A percentile compares a stretch with the other conserved stretches of the same genome.
These are phyloP conservation scores for Dryobotodes eremita DNA, from an alignment of 2,888 invertebrate species.

Conservation along the genomic window DNA sequence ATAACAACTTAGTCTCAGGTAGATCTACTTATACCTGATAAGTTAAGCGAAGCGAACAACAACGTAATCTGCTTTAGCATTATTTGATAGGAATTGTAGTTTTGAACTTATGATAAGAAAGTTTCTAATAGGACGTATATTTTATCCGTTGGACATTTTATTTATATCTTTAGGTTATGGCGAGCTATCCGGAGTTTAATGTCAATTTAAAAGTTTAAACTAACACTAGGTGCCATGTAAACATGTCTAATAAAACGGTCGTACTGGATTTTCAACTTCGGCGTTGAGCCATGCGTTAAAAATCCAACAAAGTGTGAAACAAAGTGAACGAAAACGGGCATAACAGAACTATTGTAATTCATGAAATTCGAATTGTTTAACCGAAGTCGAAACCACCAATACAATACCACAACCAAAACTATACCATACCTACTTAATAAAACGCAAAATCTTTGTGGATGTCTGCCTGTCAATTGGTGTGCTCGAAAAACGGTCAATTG, in stretches of 20 bases:
- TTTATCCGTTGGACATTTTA: neutral
- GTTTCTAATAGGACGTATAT: neutral
- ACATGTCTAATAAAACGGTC: neutral
- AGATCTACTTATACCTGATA: neutral
- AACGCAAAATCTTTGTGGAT: neutral
- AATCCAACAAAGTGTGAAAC: neutral
- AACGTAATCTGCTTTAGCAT: neutral
- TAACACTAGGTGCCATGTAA: neutral
- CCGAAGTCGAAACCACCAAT: neutral
- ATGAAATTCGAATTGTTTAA: neutral
- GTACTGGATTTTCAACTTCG: neutral
- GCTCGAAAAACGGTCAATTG: neutral
- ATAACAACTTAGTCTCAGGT: neutral
- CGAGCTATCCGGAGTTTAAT: neutral
- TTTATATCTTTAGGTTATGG: neutral
- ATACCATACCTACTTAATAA: too few relatives aligned
- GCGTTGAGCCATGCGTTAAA: neutral
- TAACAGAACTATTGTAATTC: neutral
- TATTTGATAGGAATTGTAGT: neutral
- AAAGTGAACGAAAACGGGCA: neutral
- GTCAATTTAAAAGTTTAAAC: neutral
- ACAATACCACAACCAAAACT: too few relatives aligned
- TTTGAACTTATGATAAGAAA: conserved; percentile 14
- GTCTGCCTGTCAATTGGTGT: neutral
- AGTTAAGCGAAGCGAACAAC: neutral